These are phyloP conservation scores for Rhea pennata DNA, from an alignment of 2,113 vertebrate species.

Conservation along the genomic window DNA sequence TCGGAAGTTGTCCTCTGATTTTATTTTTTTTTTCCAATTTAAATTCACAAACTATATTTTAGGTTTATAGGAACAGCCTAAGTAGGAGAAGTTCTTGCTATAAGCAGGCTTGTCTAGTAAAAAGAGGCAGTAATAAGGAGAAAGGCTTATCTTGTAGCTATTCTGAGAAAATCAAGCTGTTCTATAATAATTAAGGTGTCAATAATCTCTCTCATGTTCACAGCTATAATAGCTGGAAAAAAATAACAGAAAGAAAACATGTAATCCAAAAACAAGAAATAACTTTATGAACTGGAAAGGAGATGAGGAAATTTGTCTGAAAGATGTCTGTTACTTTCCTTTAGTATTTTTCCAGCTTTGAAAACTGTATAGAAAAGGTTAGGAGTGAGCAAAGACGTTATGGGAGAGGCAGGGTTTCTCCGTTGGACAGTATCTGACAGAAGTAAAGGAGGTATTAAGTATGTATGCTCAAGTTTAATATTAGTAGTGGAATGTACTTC, in stretches of 20 bases:
- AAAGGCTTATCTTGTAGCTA: background rate
- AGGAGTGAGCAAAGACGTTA: background rate
- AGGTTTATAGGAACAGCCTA: background rate
- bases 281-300: background rate
- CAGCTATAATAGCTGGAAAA: background rate
- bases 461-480: background rate
- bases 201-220: background rate
- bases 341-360: background rate
- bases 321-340: background rate
- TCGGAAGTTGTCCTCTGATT: background rate
- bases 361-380: background rate
- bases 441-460: background rate
- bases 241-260: background rate
- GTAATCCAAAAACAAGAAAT: background rate
- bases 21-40: background rate
- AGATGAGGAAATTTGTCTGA: background rate
- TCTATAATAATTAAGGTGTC: background rate
- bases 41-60: background rate
- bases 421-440: background rate
- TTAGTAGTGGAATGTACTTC: background rate
- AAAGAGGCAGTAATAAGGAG: background rate
- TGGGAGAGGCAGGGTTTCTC: background rate
- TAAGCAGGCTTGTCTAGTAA: background rate
- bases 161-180: background rate
- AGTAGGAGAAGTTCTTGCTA: background rate